A percentile compares a stretch with the other conserved stretches of the same genome.
These are phyloP conservation scores for Cladopsammia gracilis DNA, from an alignment of 64 coral and sea anemone genomes.

Conservation along the genomic window DNA sequence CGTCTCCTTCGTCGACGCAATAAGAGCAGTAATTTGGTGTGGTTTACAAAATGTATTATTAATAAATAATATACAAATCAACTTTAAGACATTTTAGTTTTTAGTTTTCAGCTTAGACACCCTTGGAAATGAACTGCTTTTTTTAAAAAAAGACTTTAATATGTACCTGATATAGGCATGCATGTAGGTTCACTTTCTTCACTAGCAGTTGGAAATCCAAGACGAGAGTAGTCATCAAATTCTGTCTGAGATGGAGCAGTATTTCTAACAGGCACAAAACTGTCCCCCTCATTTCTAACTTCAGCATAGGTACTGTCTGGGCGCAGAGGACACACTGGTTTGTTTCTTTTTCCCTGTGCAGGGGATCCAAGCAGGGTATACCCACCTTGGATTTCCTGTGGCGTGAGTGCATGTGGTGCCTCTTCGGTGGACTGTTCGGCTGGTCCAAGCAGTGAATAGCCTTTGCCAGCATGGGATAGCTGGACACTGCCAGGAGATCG, in stretches of 20 bases:
- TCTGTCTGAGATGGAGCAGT: neutral
- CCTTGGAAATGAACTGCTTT: too few relatives aligned
- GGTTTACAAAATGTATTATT: too few relatives aligned
- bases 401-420: neutral
- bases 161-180: neutral
- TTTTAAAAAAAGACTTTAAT: too few relatives aligned
- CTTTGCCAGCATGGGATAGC: neutral
- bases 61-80: too few relatives aligned
- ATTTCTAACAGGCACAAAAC: neutral
- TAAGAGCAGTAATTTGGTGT: too few relatives aligned
- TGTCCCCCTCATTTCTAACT: constrained; percentile 8
- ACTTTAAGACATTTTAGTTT: too few relatives aligned
- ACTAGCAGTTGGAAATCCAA: neutral
- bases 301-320: constrained; percentile 17
- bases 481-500: neutral
- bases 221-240: neutral
- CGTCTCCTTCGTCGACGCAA: too few relatives aligned
- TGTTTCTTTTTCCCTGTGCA: neutral
- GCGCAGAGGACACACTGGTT: neutral
- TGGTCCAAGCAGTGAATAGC: constrained; percentile 9
- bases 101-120: too few relatives aligned
- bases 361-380: constrained; percentile 55
- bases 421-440: neutral
- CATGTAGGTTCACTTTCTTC: neutral
- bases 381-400: constrained; percentile 22